Conservation (phyloP, 2,797 vertebrate species). For the Linurgus olivaceus region DNA sequence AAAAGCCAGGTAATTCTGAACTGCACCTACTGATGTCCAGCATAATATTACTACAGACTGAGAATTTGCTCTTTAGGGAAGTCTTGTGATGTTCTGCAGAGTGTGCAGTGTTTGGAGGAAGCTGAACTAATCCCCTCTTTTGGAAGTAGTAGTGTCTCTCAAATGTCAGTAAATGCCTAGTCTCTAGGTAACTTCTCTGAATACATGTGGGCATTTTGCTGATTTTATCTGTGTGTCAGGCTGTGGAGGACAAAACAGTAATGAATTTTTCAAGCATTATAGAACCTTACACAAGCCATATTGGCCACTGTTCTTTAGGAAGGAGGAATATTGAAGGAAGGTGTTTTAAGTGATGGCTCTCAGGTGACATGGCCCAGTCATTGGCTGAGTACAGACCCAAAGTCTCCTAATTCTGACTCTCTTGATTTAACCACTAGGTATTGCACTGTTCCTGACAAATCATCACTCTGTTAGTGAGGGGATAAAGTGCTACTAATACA, state of each 20-base stretch:
- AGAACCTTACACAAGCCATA: not conserved
- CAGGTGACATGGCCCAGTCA: not conserved
- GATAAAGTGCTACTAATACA: conserved; percentile 66
- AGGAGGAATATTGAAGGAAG: not conserved
- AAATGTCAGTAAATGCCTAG: not conserved
- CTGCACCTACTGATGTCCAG: not conserved
- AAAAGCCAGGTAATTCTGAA: not conserved
- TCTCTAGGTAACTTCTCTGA: not conserved
- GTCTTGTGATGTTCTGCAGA: not conserved
- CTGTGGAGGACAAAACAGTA: not conserved
- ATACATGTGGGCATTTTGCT: not conserved
- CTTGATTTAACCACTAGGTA: conserved; percentile 22
- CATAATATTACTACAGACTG: not conserved
- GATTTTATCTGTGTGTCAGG: not conserved
- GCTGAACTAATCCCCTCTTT: not conserved
- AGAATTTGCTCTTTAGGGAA: not conserved
- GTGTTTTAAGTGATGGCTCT: not conserved
- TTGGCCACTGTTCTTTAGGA: not conserved
- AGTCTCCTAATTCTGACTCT: conserved; percentile 40
- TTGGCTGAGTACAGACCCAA: not conserved
- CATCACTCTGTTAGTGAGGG: conserved; percentile 21
- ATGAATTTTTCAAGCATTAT: not conserved
- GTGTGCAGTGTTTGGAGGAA: not conserved
- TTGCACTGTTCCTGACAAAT: conserved; percentile 40
- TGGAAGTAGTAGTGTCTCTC: not conserved